Base-by-base conservation (phyloP, 2,113 vertebrate genomes). In the Neogale vison region DNA sequence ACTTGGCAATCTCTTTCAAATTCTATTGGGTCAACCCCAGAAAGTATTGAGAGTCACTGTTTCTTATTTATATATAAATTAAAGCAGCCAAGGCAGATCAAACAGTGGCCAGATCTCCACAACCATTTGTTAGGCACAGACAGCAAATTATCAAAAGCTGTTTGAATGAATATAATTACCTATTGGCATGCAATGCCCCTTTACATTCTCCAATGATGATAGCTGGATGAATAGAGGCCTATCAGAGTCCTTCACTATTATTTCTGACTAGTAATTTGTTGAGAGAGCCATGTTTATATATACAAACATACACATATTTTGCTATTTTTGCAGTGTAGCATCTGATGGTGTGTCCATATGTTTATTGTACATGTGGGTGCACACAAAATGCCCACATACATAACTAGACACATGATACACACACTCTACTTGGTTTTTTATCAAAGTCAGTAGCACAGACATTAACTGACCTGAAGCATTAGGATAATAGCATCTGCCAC, bases 1-100 rank as follows among this genome's bases (percentile, higher is more conserved):
- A 83, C 15, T 83, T 97, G 76, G 65, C 59, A 91, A 6, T 96
- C 17, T 95, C 34, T 76, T 93, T 96, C 31, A 97, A 91, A 52
- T 93, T 93, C 31, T 92, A 29, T 67, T 84, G 61, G 79, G 8
- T 61, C 17, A 39, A 88, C 23, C 18, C 29, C 93, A 83, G 84
- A 95, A 95, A 93, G 79, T 95, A 81, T 45, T 90, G 74, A 87
- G 12, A 84, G 20, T 76, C 26, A 61, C 20, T 59, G 8, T 52
- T 94, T 76, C 67, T 47, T 84, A 74, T 52, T 95, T 82, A 39
- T 82, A 90, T 21, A 69, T 92, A 85, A 59, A 18, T 81, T 88
- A 74, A 84, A 74, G 7, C 21, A 65, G 90, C 12, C 52, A 76
- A 52, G 34, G 39, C 52, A 90, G 36, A 85, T 67, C 3, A 85